Conservation (phyloP, 1,140 invertebrate genomes). For the Aplysia californica region DNA sequence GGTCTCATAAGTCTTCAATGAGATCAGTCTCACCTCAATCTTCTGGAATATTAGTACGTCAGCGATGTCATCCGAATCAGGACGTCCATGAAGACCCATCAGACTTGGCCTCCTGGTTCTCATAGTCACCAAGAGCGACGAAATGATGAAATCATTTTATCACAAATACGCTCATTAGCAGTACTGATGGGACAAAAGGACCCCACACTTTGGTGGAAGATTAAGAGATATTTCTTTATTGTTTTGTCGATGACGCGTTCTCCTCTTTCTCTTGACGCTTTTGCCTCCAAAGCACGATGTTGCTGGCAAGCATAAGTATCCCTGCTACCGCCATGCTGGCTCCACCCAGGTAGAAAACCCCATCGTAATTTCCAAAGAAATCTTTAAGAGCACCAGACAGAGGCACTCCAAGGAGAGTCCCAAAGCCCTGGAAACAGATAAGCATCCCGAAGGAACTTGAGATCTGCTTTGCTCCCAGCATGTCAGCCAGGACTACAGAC, state of each 20-base stretch:
- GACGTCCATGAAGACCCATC: no score
- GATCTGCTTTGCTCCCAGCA: constrained; percentile 90
- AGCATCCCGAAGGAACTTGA: constrained; percentile 94
- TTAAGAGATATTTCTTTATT: no score
- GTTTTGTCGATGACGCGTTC: background rate
- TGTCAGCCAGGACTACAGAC: constrained; percentile 90
- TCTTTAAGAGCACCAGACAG: constrained; percentile 78
- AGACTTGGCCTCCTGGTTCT: no score
- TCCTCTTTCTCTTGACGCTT: background rate
- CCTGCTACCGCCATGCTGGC: constrained; percentile 36
- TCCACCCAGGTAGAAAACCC: constrained; percentile 48
- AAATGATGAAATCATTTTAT: no score
- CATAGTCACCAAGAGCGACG: no score
- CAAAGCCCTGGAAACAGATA: constrained; percentile 92
- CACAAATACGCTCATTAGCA: no score
- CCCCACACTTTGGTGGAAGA: no score
- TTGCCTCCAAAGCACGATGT: constrained; percentile 21
- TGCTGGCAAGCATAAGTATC: constrained; percentile 36
- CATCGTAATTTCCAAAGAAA: constrained; percentile 39
- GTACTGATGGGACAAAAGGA: no score
- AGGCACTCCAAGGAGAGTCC: constrained; percentile 85
- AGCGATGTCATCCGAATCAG: no score
- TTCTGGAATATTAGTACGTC: no score
- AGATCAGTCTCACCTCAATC: no score
- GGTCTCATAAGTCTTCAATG: no score